A percentile compares a stretch with the other conserved stretches of the same genome.
Evolutionary conservation across 2,797 vertebrate genomes (phyloP).

Genomic region (Chiloscyllium punctatum): DNA sequence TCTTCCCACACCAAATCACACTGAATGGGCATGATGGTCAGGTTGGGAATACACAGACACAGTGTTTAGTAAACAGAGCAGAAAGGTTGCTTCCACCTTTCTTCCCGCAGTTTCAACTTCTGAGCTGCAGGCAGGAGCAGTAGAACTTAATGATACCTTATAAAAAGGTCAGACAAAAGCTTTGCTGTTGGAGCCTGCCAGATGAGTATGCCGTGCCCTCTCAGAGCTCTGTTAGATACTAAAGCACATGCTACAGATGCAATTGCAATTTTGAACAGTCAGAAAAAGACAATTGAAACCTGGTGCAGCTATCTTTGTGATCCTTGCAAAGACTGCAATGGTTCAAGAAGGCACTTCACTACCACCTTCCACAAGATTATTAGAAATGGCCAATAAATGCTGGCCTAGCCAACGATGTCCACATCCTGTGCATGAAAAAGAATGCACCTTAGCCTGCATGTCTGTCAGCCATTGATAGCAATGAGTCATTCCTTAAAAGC

Average conservation of each 20-base stretch:
- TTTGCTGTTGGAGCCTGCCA: background rate
- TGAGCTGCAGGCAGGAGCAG: background rate
- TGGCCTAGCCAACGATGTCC: no score
- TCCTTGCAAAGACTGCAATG: no score
- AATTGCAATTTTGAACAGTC: background rate
- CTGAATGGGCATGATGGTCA: background rate
- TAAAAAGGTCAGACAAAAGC: background rate
- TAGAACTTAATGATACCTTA: background rate
- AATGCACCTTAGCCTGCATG: background rate
- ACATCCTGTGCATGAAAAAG: no score
- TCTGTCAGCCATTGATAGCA: background rate
- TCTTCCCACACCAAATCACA: background rate
- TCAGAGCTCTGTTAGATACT: background rate
- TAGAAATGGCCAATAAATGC: no score
- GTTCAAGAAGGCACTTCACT: no score
- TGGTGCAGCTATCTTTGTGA: background rate
- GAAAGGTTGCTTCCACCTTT: background rate
- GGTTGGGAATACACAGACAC: background rate
- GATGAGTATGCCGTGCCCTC: no score
- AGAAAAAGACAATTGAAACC: background rate
- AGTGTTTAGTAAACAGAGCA: background rate
- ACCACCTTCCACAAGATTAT: no score
- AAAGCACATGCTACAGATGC: background rate
- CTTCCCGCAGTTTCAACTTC: background rate
- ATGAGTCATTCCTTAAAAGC: background rate